Evolutionary conservation across 2,797 vertebrate genomes (phyloP).

Genomic region (Tokudaia muenninki): DNA sequence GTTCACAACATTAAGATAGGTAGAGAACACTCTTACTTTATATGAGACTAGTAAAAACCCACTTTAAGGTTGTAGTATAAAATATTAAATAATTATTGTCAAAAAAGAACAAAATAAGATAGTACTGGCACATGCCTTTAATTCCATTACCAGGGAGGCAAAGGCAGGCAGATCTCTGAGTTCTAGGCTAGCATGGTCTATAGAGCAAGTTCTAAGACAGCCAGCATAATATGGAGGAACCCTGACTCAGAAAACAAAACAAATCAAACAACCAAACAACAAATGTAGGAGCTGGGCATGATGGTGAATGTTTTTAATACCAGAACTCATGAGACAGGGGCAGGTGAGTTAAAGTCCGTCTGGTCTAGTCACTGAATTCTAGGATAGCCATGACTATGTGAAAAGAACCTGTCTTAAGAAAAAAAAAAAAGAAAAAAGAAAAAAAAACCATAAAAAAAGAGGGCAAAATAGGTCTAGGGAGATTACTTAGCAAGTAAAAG

Average conservation of each 20-base stretch:
- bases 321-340: background rate
- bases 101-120: background rate
- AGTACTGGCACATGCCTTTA: background rate
- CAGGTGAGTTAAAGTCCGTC: background rate
- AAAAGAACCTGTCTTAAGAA: background rate
- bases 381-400: background rate
- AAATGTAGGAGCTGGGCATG: background rate
- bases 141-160: background rate
- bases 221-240: too few relatives aligned
- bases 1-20: background rate
- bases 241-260: too few relatives aligned
- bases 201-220: too few relatives aligned
- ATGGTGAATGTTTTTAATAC: background rate
- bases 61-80: background rate
- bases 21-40: constrained; percentile 20
- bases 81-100: background rate
- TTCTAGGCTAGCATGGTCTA: background rate
- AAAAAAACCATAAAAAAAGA: background rate
- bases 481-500: background rate
- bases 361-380: background rate
- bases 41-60: background rate
- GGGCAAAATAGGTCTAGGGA: background rate
- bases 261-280: background rate
- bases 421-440: too few relatives aligned
- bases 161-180: background rate